Conservation (phyloP, 2,113 vertebrate genomes). For the Chaenogobius annularis region DNA sequence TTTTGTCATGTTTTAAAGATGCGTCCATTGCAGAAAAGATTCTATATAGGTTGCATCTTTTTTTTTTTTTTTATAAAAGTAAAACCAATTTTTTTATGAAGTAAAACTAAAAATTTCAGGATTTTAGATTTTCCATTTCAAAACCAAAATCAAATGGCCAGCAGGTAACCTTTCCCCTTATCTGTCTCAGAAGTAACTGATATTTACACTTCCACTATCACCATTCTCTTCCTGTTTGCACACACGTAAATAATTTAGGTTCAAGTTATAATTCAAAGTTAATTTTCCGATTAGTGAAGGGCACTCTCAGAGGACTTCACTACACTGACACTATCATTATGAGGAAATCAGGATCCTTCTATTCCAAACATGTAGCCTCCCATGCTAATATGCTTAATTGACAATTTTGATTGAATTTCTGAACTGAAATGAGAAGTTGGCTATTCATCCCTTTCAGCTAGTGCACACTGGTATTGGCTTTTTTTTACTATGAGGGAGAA, state of each 20-base stretch:
- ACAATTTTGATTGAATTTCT: constrained; percentile 67
- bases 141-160: too few species aligned
- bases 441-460: constrained; percentile 66
- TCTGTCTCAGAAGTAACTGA: too few species aligned
- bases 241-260: constrained; percentile 59
- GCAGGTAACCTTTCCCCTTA: too few species aligned
- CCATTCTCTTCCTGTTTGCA: constrained; percentile 20
- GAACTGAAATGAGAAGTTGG: constrained; percentile 62
- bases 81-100: too few species aligned
- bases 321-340: constrained; percentile 54
- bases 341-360: constrained; percentile 59
- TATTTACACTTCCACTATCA: constrained; percentile 17
- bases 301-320: constrained; percentile 49
- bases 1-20: too few species aligned
- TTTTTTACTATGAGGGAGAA: constrained; percentile 47
- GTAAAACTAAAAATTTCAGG: too few species aligned
- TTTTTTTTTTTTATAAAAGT: too few species aligned
- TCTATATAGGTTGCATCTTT: too few species aligned
- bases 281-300: constrained; percentile 69
- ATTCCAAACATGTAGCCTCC: constrained; percentile 62
- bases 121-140: too few species aligned
- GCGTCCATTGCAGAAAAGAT: too few species aligned
- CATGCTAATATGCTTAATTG: constrained; percentile 73
- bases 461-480: constrained; percentile 45
- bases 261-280: constrained; percentile 59